Percentiles rank a stretch among this genome's conserved stretches.
These are phyloP conservation scores for Vicugna pacos DNA, from an alignment of 2,113 vertebrate species.

Conservation along the genomic window DNA sequence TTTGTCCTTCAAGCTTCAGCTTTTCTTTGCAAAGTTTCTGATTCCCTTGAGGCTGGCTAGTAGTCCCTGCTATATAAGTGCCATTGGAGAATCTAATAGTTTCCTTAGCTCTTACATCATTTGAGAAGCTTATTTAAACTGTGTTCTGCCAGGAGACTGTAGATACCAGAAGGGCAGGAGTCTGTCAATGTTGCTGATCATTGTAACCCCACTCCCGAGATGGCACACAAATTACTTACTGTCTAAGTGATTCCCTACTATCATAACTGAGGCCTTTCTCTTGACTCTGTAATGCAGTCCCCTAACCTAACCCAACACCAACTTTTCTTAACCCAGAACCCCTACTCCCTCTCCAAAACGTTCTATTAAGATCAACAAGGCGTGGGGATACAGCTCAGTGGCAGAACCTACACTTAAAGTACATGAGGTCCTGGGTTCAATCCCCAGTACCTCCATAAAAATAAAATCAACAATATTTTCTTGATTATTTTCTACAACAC, in stretches of 20 bases:
- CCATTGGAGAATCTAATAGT: not conserved
- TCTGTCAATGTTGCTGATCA: not conserved
- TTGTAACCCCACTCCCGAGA: not conserved
- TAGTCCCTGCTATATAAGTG: not conserved
- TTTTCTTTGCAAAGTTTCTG: conserved; percentile 50
- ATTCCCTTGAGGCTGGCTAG: not conserved
- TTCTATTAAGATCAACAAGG: not conserved
- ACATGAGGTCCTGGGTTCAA: too few species aligned
- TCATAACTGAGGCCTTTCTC: conserved; percentile 4
- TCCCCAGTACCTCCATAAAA: too few species aligned
- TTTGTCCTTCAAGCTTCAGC: not conserved
- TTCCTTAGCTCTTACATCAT: not conserved
- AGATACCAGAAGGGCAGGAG: not conserved
- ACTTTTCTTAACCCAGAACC: conserved; percentile 35
- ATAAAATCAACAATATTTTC: conserved; percentile 39
- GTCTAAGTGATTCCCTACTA: not conserved
- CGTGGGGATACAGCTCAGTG: too few species aligned
- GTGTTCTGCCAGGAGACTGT: not conserved
- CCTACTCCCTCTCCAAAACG: not conserved
- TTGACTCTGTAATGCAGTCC: not conserved
- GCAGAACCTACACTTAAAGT: too few species aligned
- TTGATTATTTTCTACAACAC: conserved; percentile 11
- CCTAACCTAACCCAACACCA: not conserved
- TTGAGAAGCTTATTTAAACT: not conserved
- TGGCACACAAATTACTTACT: not conserved